phyloP scores from a whole-genome alignment of 2,888 invertebrate species.

The Heliconius hortense region DNA sequence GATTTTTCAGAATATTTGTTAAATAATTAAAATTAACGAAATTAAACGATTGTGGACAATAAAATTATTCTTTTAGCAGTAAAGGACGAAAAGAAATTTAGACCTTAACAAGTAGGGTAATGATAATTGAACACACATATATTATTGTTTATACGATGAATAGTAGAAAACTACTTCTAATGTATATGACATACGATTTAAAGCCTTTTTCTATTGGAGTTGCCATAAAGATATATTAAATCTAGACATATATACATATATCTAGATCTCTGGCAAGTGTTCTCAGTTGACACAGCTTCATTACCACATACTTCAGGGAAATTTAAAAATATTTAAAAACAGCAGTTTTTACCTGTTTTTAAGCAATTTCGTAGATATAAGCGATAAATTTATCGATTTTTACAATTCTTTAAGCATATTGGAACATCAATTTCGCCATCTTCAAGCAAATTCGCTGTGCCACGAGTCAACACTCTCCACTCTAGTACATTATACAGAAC shows the following conservation, averaged over 20 bases:
- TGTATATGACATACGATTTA: constrained; percentile 27
- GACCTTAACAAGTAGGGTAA: constrained; percentile 10
- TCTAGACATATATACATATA: neutral
- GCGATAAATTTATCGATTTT: too few relatives aligned
- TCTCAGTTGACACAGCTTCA: constrained; percentile 20
- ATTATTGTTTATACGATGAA: constrained; percentile 25
- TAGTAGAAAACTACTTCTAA: constrained; percentile 32
- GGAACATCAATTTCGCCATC: neutral
- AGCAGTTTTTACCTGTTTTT: too few relatives aligned
- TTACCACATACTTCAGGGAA: neutral
- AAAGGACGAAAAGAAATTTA: neutral
- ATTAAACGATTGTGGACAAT: neutral
- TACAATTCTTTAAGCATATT: neutral
- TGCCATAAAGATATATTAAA: constrained; percentile 3
- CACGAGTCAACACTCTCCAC: constrained; percentile 24
- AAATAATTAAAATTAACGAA: neutral
- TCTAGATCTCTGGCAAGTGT: constrained; percentile 4
- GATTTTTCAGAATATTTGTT: neutral
- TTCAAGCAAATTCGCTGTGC: neutral
- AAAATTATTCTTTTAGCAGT: neutral
- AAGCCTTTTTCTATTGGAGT: constrained; percentile 29
- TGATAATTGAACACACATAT: constrained; percentile 19
- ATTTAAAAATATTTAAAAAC: neutral
- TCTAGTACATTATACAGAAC: constrained; percentile 45
- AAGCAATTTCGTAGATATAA: too few relatives aligned